Percentiles rank a stretch among this genome's conserved stretches.
phyloP scores from a whole-genome alignment of 2,797 vertebrate species.

The Enteromius fasciolatus region DNA sequence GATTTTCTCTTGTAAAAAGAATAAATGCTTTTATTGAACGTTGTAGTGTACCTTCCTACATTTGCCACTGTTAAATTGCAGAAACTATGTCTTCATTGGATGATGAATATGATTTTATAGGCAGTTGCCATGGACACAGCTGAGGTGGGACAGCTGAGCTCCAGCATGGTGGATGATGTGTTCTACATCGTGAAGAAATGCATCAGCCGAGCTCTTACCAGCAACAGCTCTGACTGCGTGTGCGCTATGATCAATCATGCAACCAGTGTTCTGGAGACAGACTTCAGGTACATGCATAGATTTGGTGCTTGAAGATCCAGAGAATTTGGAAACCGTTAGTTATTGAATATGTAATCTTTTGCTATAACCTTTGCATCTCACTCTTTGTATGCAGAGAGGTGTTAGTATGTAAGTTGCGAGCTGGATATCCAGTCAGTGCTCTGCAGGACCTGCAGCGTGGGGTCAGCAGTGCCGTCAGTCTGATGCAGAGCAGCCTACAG shows the following conservation, averaged over 20 bases:
- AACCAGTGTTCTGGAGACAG: conserved; percentile 92
- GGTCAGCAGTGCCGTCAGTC: conserved; percentile 94
- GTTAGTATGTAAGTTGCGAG: conserved; percentile 88
- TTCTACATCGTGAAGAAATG: conserved; percentile 99
- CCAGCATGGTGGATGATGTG: conserved; percentile 98
- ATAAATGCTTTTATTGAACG: not conserved
- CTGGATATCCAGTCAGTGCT: conserved; percentile 94
- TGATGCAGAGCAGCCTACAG: conserved; percentile 98
- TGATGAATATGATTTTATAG: conserved; percentile 68
- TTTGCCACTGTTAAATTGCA: not conserved
- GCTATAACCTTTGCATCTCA: not conserved
- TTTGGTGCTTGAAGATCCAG: not conserved
- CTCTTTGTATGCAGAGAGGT: conserved; percentile 81
- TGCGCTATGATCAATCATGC: conserved; percentile 99
- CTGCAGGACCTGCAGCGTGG: conserved; percentile 97
- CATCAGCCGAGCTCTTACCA: conserved; percentile 93
- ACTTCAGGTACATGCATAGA: conserved; percentile 85
- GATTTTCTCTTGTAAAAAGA: not conserved
- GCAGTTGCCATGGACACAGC: conserved; percentile 93
- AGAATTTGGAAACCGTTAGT: not conserved
- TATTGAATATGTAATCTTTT: not conserved
- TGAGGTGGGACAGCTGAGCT: conserved; percentile 93
- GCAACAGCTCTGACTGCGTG: conserved; percentile 96
- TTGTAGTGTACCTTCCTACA: not conserved
- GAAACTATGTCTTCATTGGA: not conserved